phyloP scores from a whole-genome alignment of 2,888 invertebrate species.

The Drosophila pullipes region DNA sequence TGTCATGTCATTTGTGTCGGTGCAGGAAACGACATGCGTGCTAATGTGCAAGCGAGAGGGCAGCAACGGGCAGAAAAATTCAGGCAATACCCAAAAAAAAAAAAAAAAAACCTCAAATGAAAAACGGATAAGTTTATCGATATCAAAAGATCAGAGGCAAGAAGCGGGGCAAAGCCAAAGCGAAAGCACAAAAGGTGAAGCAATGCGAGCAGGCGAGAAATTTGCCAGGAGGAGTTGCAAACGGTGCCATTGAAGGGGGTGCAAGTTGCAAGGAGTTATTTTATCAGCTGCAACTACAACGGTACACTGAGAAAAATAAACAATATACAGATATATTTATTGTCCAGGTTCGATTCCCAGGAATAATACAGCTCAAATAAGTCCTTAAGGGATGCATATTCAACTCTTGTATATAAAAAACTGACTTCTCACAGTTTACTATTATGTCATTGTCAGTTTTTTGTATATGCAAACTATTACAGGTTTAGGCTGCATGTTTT shows the following conservation, averaged over 20 bases:
- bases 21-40: slow-evolving; percentile 77
- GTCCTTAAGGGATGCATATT: background rate
- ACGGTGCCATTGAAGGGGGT: slow-evolving; percentile 4
- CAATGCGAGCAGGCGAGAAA: slow-evolving; percentile 33
- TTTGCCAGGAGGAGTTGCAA: slow-evolving; percentile 9
- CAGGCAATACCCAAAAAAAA: slow-evolving; percentile 15
- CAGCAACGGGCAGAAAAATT: background rate
- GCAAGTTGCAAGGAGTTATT: background rate
- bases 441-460: background rate
- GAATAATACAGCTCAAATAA: no score
- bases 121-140: slow-evolving; percentile 76
- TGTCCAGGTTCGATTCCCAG: background rate
- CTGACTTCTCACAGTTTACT: background rate
- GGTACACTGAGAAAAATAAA: slow-evolving; percentile 2
- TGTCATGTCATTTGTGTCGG: slow-evolving; percentile 84
- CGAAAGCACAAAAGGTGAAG: slow-evolving; percentile 37
- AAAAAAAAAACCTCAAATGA: background rate
- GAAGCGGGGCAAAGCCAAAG: slow-evolving; percentile 17
- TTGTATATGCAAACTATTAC: background rate
- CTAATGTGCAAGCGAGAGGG: slow-evolving; percentile 62
- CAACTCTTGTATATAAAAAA: background rate
- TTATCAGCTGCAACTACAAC: slow-evolving; percentile 4
- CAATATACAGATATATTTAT: background rate
- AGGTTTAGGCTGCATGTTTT: background rate
- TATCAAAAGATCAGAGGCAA: slow-evolving; percentile 59